phyloP scores from a whole-genome alignment of 1,140 invertebrate genomes.

The Panulirus ornatus region DNA sequence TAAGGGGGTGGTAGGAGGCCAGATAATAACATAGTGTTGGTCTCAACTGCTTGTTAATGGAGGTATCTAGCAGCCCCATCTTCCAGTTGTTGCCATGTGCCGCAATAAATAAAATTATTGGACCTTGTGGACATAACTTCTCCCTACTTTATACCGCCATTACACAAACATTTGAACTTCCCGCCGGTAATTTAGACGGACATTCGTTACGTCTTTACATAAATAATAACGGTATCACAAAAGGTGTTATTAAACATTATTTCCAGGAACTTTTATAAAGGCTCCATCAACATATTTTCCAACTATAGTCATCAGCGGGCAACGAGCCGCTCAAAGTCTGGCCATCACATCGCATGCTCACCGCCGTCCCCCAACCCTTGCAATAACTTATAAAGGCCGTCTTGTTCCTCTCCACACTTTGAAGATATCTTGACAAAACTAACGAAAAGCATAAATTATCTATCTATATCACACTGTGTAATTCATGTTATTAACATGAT shows the following conservation, averaged over 20 bases:
- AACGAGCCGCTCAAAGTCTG: constrained; percentile 37
- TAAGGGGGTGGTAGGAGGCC: too few species aligned
- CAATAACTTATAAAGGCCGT: constrained; percentile 13
- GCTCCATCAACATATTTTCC: constrained; percentile 53
- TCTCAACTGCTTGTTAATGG: constrained; percentile 32
- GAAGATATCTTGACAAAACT: too few species aligned
- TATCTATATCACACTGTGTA: too few species aligned
- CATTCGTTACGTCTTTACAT: neutral
- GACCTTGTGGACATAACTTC: neutral
- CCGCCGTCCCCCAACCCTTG: constrained; percentile 27
- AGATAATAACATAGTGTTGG: neutral
- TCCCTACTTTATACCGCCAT: neutral
- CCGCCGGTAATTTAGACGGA: neutral
- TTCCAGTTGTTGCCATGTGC: neutral
- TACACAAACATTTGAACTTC: neutral
- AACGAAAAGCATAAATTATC: too few species aligned
- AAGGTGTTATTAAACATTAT: constrained; percentile 48
- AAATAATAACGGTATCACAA: neutral
- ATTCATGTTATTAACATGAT: too few species aligned
- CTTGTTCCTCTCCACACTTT: neutral
- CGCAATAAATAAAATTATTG: constrained; percentile 8
- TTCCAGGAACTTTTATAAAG: constrained; percentile 25
- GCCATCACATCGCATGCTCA: constrained; percentile 62
- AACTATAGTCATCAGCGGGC: constrained; percentile 29
- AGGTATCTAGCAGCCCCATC: neutral